Percentiles rank a stretch among this genome's conserved stretches.
phyloP scores from a whole-genome alignment of 2,113 vertebrate genomes.

The Melanotaenia duboulayi region DNA sequence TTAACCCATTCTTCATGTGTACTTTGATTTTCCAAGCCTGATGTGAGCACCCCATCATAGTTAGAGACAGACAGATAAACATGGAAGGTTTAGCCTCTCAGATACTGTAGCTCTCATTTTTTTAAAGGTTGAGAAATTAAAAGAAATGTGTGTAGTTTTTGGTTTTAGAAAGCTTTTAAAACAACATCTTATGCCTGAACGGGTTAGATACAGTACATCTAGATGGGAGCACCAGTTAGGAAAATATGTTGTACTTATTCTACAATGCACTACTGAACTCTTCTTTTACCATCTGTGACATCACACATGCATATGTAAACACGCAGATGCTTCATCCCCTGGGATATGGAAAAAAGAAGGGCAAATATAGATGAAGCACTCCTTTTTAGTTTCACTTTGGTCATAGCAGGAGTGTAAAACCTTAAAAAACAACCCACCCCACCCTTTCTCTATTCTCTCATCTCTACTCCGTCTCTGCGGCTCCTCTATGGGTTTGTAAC shows the following conservation, averaged over 20 bases:
- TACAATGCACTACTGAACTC: constrained; percentile 52
- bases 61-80: not conserved
- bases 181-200: too few species aligned
- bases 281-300: constrained; percentile 29
- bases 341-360: constrained; percentile 24
- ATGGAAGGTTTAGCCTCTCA: not conserved
- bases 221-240: constrained; percentile 5
- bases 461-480: constrained; percentile 20
- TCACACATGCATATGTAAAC: constrained; percentile 15
- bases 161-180: too few species aligned
- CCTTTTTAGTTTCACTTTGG: constrained; percentile 22
- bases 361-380: constrained; percentile 33
- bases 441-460: not conserved
- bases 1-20: not conserved
- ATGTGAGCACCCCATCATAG: not conserved
- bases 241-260: constrained; percentile 22
- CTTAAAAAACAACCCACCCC: constrained; percentile 11
- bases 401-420: constrained; percentile 31
- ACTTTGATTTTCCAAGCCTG: not conserved
- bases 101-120: too few species aligned
- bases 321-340: constrained; percentile 9
- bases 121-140: too few species aligned
- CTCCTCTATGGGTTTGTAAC: constrained; percentile 44
- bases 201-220: not conserved
- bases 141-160: too few species aligned